These are phyloP conservation scores for Channa argus DNA, from an alignment of 2,113 vertebrate genomes.

Conservation along the genomic window DNA sequence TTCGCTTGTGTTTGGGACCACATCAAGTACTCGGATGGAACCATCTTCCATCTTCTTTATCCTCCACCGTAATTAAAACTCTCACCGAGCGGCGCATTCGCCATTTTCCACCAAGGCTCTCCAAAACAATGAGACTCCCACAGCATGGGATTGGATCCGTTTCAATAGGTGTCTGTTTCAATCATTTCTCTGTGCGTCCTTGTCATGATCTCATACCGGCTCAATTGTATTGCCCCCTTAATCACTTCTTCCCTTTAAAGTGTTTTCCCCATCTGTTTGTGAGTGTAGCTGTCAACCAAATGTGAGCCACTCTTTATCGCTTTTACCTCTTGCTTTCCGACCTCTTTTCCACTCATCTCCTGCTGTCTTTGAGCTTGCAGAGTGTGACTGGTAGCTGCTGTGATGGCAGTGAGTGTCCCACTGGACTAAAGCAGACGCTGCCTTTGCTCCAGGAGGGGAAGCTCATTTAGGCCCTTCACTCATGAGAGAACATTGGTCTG, in stretches of 20 bases:
- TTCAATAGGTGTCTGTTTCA: constrained; percentile 34
- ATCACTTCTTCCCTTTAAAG: constrained; percentile 37
- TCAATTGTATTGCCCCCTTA: constrained; percentile 13
- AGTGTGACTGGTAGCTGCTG: constrained; percentile 55
- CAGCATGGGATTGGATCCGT: constrained; percentile 25
- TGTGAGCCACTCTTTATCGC: constrained; percentile 42
- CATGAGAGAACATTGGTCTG: constrained; percentile 53
- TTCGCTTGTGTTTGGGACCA: background rate
- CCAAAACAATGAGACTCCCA: constrained; percentile 23
- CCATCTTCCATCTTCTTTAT: background rate
- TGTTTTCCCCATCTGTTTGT: constrained; percentile 67
- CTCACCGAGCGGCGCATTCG: background rate
- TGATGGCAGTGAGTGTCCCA: constrained; percentile 66
- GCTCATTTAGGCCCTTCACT: constrained; percentile 70
- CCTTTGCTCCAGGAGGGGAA: constrained; percentile 60
- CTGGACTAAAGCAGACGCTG: constrained; percentile 63
- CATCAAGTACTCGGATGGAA: background rate
- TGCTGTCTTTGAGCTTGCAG: constrained; percentile 47
- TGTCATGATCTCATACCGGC: constrained; percentile 40
- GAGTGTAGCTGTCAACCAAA: constrained; percentile 42
- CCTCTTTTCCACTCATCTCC: constrained; percentile 37
- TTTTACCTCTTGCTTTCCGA: constrained; percentile 43
- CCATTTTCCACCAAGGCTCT: constrained; percentile 24
- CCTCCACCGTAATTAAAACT: background rate
- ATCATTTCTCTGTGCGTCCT: constrained; percentile 41